Evolutionary conservation across 2,797 vertebrate genomes (phyloP), one percentile per base, ranked within the genome.

Genomic region (Schizopygopsis malacanthus): DNA sequence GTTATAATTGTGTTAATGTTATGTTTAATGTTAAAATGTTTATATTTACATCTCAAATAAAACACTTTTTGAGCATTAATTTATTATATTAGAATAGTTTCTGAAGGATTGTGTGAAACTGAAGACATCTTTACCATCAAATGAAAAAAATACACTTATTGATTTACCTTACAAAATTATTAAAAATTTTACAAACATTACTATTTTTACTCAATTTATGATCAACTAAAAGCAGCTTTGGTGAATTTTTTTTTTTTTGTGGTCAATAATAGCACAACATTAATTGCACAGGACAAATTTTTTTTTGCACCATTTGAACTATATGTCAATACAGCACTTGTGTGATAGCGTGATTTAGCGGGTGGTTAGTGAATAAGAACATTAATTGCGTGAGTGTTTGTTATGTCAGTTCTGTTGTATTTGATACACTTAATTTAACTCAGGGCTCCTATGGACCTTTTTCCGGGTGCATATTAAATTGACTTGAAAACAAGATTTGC

Each of bases 351-450:
- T 4, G 18, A 54, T 37, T 54, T 20, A 54, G 54, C 4, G 20
- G 76, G 54, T 79, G n/a, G 77, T 79, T 79, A 65, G 37, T 43
- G n/a, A 43, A 79, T 79, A 65, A 63, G 4, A n/a, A n/a, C n/a
- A n/a, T n/a, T n/a, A n/a, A n/a, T n/a, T n/a, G n/a, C n/a, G 6
- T 15, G 78, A 83, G 79, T 67, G 59, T 67, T 85, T 37, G 28
- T 87, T 79, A 78, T 10, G 69, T 85, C 84, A 79, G 25, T 47
- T 67, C 79, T 20, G 71, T 75, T 70, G 70, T 12, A 78, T 90
- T 84, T 82, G 47, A 81, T 54, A 13, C 79, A 82, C 43, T 83
- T 83, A 78, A 86, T 56, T 87, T 83, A 85, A 79, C 78, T 86
- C 50, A 13, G n/a, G 65, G 15, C 56, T 85, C 50, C 20, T 33